Percentiles rank a stretch among this genome's conserved stretches.
phyloP scores from a whole-genome alignment of 2,113 vertebrate genomes.

The Speoplatyrhinus poulsoni region DNA sequence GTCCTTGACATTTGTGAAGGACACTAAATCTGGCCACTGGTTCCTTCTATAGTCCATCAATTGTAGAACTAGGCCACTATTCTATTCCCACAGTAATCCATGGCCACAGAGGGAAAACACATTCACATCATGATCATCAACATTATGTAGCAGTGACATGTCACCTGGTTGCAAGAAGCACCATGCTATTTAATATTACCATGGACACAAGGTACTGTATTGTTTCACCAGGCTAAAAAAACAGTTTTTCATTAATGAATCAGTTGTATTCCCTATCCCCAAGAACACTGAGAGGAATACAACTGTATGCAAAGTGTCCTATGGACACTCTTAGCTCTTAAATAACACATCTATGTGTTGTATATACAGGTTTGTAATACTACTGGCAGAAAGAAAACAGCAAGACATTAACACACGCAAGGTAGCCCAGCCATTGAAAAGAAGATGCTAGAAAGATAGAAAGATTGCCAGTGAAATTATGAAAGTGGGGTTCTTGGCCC shows the following conservation, averaged over 20 bases:
- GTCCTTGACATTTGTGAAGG: constrained; percentile 62
- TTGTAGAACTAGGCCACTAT: constrained; percentile 68
- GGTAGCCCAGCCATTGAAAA: constrained; percentile 1
- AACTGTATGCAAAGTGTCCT: constrained; percentile 25
- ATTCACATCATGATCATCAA: neutral
- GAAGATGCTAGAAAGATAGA: constrained; percentile 15
- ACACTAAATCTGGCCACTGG: constrained; percentile 33
- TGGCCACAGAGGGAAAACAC: neutral
- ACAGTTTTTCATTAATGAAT: too few relatives aligned
- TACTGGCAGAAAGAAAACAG: constrained; percentile 22
- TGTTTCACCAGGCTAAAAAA: too few relatives aligned
- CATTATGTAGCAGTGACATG: too few relatives aligned
- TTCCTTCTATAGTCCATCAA: constrained; percentile 48
- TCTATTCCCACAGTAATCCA: constrained; percentile 28
- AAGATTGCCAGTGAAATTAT: constrained; percentile 19
- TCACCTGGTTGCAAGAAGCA: too few relatives aligned
- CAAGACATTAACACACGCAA: neutral
- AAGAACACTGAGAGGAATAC: constrained; percentile 2
- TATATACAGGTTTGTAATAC: neutral
- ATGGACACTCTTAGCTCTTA: constrained; percentile 55
- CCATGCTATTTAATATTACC: too few relatives aligned
- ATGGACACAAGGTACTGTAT: too few relatives aligned
- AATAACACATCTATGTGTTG: too few relatives aligned
- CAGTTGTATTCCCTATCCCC: too few relatives aligned
- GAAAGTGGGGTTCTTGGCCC: neutral